A percentile compares a stretch with the other conserved stretches of the same genome.
These are phyloP conservation scores for Silurus meridionalis DNA, from an alignment of 2,113 vertebrate genomes.

Conservation along the genomic window DNA sequence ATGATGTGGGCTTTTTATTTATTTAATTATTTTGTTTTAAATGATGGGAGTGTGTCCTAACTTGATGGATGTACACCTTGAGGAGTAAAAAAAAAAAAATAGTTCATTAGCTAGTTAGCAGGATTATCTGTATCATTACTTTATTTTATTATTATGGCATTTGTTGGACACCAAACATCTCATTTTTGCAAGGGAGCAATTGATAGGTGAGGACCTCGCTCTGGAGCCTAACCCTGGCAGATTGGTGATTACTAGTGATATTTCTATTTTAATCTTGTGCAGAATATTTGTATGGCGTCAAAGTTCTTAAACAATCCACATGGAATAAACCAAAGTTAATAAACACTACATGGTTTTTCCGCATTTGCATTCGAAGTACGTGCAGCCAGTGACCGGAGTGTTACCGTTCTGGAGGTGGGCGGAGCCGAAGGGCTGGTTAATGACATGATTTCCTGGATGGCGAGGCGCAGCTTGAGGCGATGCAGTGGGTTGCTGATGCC, in stretches of 20 bases:
- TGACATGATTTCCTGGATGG: slow-evolving; percentile 98
- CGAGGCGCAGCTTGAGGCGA: slow-evolving; percentile 90
- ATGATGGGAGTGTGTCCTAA: neutral
- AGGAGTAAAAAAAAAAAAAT: too few relatives aligned
- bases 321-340: neutral
- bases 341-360: neutral
- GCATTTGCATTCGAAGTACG: neutral
- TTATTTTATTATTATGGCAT: too few relatives aligned
- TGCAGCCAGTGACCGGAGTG: neutral
- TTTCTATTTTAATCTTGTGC: too few relatives aligned
- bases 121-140: neutral
- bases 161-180: too few relatives aligned
- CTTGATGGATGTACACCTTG: neutral
- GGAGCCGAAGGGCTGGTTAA: slow-evolving; percentile 95
- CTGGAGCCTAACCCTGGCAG: too few relatives aligned
- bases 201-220: too few relatives aligned
- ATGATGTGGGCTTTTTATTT: too few relatives aligned
- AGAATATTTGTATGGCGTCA: neutral
- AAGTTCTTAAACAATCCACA: too few relatives aligned
- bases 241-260: too few relatives aligned
- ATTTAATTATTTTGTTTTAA: neutral
- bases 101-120: neutral
- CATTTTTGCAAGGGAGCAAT: too few relatives aligned
- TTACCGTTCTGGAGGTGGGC: slow-evolving; percentile 94
- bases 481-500: slow-evolving; percentile 97